Conservation (phyloP, 2,888 invertebrate species). For the Chrysotoxum bicinctum region DNA sequence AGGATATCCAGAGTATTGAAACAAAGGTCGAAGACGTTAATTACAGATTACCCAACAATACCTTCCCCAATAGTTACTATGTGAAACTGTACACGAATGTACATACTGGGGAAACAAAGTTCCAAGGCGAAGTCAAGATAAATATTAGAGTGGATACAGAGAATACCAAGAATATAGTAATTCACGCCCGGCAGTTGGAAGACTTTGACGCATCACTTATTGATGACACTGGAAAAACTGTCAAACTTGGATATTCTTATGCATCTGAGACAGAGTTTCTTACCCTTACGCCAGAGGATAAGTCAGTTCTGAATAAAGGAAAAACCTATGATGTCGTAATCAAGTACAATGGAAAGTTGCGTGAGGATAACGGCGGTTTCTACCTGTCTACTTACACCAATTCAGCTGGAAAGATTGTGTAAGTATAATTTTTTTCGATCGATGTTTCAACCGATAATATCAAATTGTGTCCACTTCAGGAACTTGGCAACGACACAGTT, state of each 20-base stretch:
- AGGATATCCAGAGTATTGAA: conserved; percentile 26
- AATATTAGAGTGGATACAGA: conserved; percentile 81
- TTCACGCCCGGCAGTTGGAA: conserved; percentile 56
- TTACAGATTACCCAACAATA: conserved; percentile 83
- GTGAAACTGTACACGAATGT: conserved; percentile 81
- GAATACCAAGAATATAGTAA: conserved; percentile 81
- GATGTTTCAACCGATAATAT: neutral
- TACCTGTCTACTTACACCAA: conserved; percentile 83
- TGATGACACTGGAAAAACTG: neutral
- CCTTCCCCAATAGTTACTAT: conserved; percentile 83
- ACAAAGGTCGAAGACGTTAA: conserved; percentile 15
- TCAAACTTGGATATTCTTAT: neutral
- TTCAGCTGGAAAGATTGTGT: conserved; percentile 56
- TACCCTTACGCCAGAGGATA: conserved; percentile 43
- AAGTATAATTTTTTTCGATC: conserved; percentile 35
- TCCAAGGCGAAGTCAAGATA: conserved; percentile 82
- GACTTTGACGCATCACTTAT: conserved; percentile 3
- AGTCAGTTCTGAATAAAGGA: conserved; percentile 31
- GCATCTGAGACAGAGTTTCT: conserved; percentile 19
- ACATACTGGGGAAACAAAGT: conserved; percentile 77
- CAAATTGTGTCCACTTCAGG: conserved; percentile 30
- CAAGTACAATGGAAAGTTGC: conserved; percentile 83
- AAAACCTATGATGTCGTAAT: conserved; percentile 82
- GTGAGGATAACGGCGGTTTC: conserved; percentile 85
- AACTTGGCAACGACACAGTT: conserved; percentile 85